Conservation (phyloP, 2,797 vertebrate genomes). For the Mus caroli region DNA sequence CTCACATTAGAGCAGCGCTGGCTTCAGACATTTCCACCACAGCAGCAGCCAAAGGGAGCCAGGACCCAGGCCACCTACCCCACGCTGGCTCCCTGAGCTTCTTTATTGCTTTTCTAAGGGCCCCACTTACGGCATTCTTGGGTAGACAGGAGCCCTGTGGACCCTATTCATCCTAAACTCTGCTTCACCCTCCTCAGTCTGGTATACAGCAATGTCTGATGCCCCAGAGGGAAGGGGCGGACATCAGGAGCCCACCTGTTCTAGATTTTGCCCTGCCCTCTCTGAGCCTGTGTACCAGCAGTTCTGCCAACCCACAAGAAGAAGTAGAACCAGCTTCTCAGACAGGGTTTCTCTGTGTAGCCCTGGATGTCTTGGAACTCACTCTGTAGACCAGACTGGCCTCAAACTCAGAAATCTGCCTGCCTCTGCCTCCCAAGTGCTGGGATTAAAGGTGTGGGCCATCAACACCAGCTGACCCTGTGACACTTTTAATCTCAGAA, state of each 20-base stretch:
- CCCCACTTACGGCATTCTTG: neutral
- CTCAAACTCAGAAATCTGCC: neutral
- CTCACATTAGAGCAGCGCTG: neutral
- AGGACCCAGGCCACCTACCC: neutral
- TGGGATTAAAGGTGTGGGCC: neutral
- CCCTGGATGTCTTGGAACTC: neutral
- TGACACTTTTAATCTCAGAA: neutral
- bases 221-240: neutral
- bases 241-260: neutral
- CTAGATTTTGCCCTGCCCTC: neutral
- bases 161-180: neutral
- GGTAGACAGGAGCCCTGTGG: neutral
- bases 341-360: neutral
- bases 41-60: neutral
- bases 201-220: neutral
- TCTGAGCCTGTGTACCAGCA: neutral
- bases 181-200: neutral
- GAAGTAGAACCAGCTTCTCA: neutral
- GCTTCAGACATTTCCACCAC: neutral
- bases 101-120: neutral
- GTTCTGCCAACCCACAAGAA: neutral
- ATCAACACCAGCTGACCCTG: neutral
- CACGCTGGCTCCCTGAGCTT: neutral
- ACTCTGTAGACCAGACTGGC: neutral
- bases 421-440: neutral